These are phyloP conservation scores for Lagopus muta DNA, from an alignment of 2,113 vertebrate genomes.

Conservation along the genomic window DNA sequence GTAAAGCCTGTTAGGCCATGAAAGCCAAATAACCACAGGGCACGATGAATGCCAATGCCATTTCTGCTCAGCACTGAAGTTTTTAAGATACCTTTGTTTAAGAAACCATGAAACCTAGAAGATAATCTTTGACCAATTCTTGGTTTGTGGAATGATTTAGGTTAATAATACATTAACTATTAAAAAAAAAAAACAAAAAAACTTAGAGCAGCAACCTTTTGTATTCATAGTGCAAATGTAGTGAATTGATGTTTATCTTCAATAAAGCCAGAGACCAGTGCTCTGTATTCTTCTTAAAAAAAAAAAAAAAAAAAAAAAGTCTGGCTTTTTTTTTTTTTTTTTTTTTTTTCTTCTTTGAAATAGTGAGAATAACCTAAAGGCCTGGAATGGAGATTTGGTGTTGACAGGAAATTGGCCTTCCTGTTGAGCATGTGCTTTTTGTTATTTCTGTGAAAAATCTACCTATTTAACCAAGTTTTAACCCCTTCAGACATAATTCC, in stretches of 20 bases:
- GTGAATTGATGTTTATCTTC: not conserved
- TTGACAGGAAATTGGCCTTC: conserved; percentile 27
- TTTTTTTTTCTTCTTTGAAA: not conserved
- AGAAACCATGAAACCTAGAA: not conserved
- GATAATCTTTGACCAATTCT: not conserved
- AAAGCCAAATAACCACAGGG: not conserved
- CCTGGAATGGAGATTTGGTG: conserved; percentile 34
- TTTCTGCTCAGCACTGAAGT: not conserved
- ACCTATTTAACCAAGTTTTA: conserved; percentile 10
- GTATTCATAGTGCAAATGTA: not conserved
- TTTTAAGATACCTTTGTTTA: not conserved
- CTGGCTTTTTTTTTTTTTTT: not conserved
- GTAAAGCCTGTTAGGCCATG: not conserved
- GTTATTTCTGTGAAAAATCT: conserved; percentile 34
- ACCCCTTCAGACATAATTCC: not conserved
- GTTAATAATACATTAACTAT: not conserved
- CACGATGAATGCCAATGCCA: not conserved
- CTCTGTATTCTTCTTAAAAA: not conserved
- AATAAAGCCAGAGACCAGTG: not conserved
- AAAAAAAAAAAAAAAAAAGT: conserved; percentile 33
- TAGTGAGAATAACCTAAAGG: conserved; percentile 30
- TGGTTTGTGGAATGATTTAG: conserved; percentile 14
- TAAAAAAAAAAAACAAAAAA: not conserved
- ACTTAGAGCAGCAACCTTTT: not conserved
- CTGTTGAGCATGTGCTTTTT: conserved; percentile 41